These are phyloP conservation scores for Callimorpha dominula DNA, from an alignment of 2,888 invertebrate species.

Conservation along the genomic window DNA sequence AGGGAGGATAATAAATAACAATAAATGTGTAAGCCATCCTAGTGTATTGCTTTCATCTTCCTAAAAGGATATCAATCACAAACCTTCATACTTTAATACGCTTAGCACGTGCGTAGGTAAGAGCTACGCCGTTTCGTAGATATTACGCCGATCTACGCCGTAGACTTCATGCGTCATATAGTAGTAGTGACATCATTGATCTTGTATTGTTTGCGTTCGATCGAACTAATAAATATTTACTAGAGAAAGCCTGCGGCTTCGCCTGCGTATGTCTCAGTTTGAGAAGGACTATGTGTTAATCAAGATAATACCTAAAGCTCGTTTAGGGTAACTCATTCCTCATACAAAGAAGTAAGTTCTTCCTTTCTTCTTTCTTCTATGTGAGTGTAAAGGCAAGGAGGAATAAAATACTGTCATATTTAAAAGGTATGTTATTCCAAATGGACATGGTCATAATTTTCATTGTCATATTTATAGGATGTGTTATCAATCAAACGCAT, in stretches of 20 bases:
- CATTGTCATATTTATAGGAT: too few relatives aligned
- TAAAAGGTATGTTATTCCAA: too few relatives aligned
- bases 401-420: too few relatives aligned
- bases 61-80: slow-evolving; percentile 18
- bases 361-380: too few relatives aligned
- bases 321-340: too few relatives aligned
- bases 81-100: slow-evolving; percentile 20
- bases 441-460: too few relatives aligned
- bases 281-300: background rate
- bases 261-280: too few relatives aligned
- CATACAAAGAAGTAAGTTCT: too few relatives aligned
- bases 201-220: background rate
- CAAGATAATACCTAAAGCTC: background rate
- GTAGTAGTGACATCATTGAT: background rate
- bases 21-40: background rate
- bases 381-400: too few relatives aligned
- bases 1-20: background rate
- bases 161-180: slow-evolving; percentile 17
- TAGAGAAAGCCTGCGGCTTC: too few relatives aligned
- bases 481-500: too few relatives aligned
- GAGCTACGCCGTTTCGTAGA: slow-evolving; percentile 36
- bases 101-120: slow-evolving; percentile 31
- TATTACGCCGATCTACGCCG: slow-evolving; percentile 45
- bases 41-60: slow-evolving; percentile 19
- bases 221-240: background rate